phyloP scores from a whole-genome alignment of 2,797 vertebrate genomes.

The Anniella stebbinsi region DNA sequence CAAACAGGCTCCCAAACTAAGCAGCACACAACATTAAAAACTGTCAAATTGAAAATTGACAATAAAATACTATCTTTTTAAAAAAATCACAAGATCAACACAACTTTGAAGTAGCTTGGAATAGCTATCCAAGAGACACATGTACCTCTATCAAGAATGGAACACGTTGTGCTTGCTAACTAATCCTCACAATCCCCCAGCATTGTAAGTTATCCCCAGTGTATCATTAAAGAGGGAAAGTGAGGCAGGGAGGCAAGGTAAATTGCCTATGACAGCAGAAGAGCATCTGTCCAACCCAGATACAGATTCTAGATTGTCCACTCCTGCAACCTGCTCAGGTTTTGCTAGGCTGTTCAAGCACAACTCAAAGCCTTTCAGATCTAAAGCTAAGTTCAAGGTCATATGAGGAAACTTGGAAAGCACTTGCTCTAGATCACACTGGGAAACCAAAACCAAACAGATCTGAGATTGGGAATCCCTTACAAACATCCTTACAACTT shows the following conservation, averaged over 20 bases:
- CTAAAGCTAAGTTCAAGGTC: not conserved
- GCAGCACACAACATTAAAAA: not conserved
- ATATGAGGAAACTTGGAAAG: not conserved
- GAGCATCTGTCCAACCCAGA: not conserved
- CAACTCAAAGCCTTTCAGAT: not conserved
- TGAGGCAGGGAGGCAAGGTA: not conserved
- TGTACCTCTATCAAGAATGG: not conserved
- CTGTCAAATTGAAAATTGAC: not conserved
- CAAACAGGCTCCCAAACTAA: not conserved
- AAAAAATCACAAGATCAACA: not conserved
- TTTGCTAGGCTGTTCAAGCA: not conserved
- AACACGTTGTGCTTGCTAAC: not conserved
- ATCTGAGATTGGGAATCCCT: not conserved
- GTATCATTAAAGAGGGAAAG: not conserved
- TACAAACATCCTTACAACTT: not conserved
- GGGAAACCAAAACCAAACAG: not conserved
- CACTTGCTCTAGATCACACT: not conserved
- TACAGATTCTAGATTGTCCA: not conserved
- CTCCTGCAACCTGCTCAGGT: not conserved
- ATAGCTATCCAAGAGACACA: not conserved
- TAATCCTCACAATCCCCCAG: not conserved
- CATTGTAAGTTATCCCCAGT: no score
- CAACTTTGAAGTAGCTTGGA: not conserved
- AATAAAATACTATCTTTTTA: not conserved
- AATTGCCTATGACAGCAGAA: not conserved